Evolutionary conservation across 2,888 invertebrate species (phyloP).

Genomic region (Junonia oenone): DNA sequence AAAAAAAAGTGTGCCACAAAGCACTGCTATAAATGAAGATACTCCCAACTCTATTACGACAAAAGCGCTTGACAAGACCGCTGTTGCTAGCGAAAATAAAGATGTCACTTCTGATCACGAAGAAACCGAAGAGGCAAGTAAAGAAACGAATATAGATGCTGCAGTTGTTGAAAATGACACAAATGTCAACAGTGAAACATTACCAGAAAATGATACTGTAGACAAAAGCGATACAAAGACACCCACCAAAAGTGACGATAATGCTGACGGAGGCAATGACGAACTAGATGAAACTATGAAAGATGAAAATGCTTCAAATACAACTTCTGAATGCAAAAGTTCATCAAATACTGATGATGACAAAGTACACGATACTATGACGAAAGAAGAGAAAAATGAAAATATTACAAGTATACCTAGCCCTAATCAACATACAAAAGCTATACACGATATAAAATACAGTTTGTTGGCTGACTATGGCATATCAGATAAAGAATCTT

Average conservation of each 20-base stretch:
- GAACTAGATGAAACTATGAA: too few relatives aligned
- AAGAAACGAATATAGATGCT: slow-evolving; percentile 1
- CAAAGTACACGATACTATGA: background rate
- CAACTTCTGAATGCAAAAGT: background rate
- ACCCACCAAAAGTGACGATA: background rate
- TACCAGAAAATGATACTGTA: background rate
- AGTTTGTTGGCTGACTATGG: background rate
- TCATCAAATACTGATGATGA: too few relatives aligned
- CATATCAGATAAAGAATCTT: background rate
- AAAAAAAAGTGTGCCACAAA: slow-evolving; percentile 43
- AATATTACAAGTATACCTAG: background rate
- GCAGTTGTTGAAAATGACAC: background rate
- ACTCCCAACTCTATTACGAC: slow-evolving; percentile 7
- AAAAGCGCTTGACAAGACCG: slow-evolving; percentile 10
- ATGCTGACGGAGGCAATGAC: background rate
- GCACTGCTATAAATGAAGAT: slow-evolving; percentile 24
- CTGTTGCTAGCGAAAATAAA: background rate
- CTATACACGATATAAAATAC: background rate
- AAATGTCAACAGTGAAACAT: background rate
- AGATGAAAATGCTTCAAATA: background rate
- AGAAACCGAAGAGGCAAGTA: background rate
- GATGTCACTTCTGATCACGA: background rate
- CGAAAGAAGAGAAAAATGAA: background rate
- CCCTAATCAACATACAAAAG: background rate
- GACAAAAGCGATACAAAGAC: background rate